A percentile compares a stretch with the other conserved stretches of the same genome.
Conservation (phyloP, 2,113 vertebrate species). For the Chionomys nivalis region DNA sequence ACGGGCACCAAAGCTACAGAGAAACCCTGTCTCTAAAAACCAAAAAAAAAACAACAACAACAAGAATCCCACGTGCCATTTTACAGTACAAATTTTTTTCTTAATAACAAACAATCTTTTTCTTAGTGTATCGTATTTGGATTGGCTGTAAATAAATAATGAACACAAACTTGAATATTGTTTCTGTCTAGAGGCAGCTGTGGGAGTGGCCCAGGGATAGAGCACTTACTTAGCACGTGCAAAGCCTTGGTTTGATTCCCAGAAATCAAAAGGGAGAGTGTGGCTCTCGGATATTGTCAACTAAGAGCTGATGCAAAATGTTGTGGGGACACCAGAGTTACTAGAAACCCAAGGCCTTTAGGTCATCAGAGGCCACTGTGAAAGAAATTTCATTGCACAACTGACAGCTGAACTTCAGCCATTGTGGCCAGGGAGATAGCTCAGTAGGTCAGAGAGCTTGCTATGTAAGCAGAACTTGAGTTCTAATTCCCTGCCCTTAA, state of each 20-base stretch:
- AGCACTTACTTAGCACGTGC: neutral
- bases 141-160: neutral
- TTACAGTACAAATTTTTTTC: neutral
- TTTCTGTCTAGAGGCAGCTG: neutral
- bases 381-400: neutral
- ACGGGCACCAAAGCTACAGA: too few relatives aligned
- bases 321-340: neutral
- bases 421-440: neutral
- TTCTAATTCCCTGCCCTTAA: neutral
- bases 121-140: neutral
- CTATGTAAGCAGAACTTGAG: neutral
- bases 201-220: neutral
- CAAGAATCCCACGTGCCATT: neutral
- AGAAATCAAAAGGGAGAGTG: neutral
- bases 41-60: too few relatives aligned
- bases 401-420: conserved; percentile 20
- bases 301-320: neutral
- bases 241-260: neutral
- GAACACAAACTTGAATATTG: conserved; percentile 8
- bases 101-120: neutral
- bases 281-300: neutral
- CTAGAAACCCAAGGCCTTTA: neutral
- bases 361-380: neutral
- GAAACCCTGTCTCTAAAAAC: too few relatives aligned
- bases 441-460: neutral